These are phyloP conservation scores for Microplitis manilae DNA, from an alignment of 2,888 invertebrate species.

Conservation along the genomic window DNA sequence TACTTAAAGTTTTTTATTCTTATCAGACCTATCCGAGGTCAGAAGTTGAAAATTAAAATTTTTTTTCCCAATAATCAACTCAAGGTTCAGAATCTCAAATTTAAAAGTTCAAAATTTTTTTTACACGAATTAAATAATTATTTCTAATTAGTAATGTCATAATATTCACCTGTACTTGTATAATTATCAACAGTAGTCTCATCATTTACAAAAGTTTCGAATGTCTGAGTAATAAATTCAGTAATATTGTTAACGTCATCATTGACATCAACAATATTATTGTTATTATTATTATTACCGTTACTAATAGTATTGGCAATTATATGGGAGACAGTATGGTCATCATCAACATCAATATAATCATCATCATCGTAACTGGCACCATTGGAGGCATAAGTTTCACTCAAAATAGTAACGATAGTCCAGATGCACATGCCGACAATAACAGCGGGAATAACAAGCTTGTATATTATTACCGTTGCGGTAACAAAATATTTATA, in stretches of 20 bases:
- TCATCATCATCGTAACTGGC: background rate
- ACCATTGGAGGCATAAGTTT: background rate
- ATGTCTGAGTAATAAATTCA: background rate
- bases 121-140: no score
- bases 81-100: no score
- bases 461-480: slow-evolving; percentile 9
- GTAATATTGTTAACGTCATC: background rate
- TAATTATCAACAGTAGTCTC: slow-evolving; percentile 12
- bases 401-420: slow-evolving; percentile 7
- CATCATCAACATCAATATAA: slow-evolving; percentile 7
- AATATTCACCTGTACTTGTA: slow-evolving; percentile 19
- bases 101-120: no score
- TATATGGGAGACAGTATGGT: background rate
- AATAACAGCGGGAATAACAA: slow-evolving; percentile 12
- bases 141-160: no score
- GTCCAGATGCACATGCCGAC: slow-evolving; percentile 34
- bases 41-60: no score
- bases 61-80: no score
- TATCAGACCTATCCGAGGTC: no score
- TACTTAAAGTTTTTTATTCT: no score
- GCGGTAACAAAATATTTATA: background rate
- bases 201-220: background rate
- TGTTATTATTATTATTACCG: background rate
- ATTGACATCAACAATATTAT: slow-evolving; percentile 2
- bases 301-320: background rate